Evolutionary conservation across 2,113 vertebrate species (phyloP).

Genomic region (Geococcyx californianus): DNA sequence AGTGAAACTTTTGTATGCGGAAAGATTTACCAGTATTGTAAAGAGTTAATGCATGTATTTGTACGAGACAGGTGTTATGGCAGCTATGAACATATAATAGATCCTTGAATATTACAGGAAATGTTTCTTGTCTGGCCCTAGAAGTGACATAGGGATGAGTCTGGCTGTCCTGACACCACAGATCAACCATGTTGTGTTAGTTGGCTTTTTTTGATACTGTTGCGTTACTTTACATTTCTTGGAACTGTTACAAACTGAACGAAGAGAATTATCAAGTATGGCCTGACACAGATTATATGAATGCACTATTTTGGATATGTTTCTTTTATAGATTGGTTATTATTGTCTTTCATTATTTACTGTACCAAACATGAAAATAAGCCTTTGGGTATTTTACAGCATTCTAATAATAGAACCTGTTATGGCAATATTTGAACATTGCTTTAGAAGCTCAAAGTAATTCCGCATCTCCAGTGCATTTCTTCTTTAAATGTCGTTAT

Average conservation of each 20-base stretch:
- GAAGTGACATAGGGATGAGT: not conserved
- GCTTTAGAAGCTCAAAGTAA: not conserved
- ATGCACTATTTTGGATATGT: not conserved
- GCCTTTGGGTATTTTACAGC: not conserved
- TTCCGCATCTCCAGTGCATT: not conserved
- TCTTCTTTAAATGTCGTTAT: not conserved
- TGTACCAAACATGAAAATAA: not conserved
- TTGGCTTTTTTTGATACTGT: not conserved
- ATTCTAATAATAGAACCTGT: not conserved
- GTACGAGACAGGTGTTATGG: not conserved
- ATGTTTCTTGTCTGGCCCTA: not conserved
- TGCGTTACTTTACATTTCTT: not conserved
- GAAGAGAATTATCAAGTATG: not conserved
- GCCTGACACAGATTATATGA: not conserved
- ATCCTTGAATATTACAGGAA: not conserved
- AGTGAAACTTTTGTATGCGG: not conserved
- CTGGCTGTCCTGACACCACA: not conserved
- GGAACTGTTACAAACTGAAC: not conserved
- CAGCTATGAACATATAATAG: not conserved
- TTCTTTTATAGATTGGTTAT: not conserved
- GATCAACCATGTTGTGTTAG: not conserved
- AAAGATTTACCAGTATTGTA: not conserved
- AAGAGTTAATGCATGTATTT: not conserved
- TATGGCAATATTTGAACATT: not conserved
- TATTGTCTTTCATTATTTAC: not conserved